Conservation (phyloP, 2,888 invertebrate genomes). For the Diaprepes abbreviatus region DNA sequence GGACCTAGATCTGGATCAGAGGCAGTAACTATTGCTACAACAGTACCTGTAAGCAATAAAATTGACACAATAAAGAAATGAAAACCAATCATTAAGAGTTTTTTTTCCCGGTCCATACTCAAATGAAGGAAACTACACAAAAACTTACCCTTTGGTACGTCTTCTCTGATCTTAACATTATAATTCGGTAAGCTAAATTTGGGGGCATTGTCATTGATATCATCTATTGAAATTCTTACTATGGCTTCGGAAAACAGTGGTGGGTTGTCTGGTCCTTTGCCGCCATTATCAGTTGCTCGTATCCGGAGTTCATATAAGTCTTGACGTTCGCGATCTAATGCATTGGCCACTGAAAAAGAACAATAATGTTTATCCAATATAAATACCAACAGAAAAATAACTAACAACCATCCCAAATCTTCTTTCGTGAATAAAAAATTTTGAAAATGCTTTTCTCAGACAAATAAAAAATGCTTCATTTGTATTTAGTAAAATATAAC, state of each 20-base stretch:
- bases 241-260: conserved; percentile 84
- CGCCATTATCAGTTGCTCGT: conserved; percentile 82
- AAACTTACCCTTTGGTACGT: conserved; percentile 76
- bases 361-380: too few species aligned
- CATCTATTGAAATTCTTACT: conserved; percentile 86
- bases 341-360: conserved; percentile 31
- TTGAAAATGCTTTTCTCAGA: too few species aligned
- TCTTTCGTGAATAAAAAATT: too few species aligned
- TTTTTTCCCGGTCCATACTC: too few species aligned
- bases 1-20: conserved; percentile 89
- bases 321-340: conserved; percentile 84
- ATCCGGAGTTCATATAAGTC: conserved; percentile 85
- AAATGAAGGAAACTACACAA: not conserved
- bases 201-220: conserved; percentile 92
- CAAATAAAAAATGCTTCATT: too few species aligned
- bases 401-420: too few species aligned
- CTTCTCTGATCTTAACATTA: conserved; percentile 88
- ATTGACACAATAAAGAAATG: not conserved
- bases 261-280: conserved; percentile 71
- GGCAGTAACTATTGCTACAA: conserved; percentile 86
- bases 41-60: conserved; percentile 78
- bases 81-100: too few species aligned
- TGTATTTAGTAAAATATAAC: too few species aligned
- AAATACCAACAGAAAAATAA: too few species aligned
- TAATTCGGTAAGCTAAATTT: conserved; percentile 83